phyloP scores from a whole-genome alignment of 2,888 invertebrate genomes.

The Abscondita cerata region DNA sequence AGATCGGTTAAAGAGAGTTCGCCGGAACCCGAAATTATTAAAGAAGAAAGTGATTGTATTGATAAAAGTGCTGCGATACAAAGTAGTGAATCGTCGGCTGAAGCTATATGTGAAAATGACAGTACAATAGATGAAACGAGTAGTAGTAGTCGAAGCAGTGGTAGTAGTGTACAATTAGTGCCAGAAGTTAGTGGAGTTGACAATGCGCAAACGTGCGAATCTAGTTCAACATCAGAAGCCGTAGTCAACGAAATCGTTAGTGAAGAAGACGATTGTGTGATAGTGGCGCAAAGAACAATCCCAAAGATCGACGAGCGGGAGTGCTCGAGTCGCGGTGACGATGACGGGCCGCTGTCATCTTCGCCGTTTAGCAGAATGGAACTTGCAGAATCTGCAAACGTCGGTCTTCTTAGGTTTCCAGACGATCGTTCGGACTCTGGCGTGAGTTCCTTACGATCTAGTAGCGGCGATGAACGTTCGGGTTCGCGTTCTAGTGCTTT shows the following conservation, averaged over 20 bases:
- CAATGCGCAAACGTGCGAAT: constrained; percentile 46
- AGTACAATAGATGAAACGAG: constrained; percentile 47
- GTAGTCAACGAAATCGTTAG: constrained; percentile 57
- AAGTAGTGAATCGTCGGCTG: constrained; percentile 19
- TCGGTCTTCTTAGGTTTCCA: constrained; percentile 57
- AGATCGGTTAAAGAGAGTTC: constrained; percentile 41
- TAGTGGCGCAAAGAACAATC: constrained; percentile 60
- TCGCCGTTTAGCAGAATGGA: constrained; percentile 58
- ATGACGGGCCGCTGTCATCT: constrained; percentile 59
- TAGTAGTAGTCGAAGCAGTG: constrained; percentile 47
- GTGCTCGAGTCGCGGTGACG: constrained; percentile 58
- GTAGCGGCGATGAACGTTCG: constrained; percentile 76
- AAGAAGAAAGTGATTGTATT: constrained; percentile 6
- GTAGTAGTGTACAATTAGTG: constrained; percentile 50
- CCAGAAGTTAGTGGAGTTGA: constrained; percentile 40
- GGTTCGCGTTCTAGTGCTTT: constrained; percentile 78
- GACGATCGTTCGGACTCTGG: constrained; percentile 62
- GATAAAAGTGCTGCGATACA: constrained; percentile 14
- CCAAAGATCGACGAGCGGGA: constrained; percentile 52
- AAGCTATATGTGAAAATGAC: constrained; percentile 38
- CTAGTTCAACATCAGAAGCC: constrained; percentile 41
- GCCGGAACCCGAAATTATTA: constrained; percentile 20
- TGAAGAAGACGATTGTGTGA: constrained; percentile 71
- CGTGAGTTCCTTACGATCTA: constrained; percentile 77
- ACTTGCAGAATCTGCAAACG: constrained; percentile 51